These are phyloP conservation scores for Acyrthosiphon pisum DNA, from an alignment of 1,140 invertebrate genomes.

Conservation along the genomic window DNA sequence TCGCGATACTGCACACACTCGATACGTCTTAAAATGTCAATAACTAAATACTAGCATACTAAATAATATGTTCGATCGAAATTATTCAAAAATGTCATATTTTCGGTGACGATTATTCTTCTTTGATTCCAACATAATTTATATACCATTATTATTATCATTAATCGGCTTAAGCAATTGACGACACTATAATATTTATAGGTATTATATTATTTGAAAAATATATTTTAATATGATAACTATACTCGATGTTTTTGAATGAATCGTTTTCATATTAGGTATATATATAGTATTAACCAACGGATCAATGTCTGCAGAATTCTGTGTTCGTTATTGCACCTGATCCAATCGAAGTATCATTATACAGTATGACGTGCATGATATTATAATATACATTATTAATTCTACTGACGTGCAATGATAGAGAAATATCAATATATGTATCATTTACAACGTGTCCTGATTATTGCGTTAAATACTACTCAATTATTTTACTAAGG, in stretches of 20 bases:
- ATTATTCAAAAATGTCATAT: too few relatives aligned
- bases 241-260: not conserved
- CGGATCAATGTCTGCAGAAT: not conserved
- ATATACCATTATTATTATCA: too few relatives aligned
- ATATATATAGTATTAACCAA: not conserved
- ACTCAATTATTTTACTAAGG: too few relatives aligned
- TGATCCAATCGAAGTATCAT: not conserved
- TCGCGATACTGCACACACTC: not conserved
- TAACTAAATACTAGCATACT: not conserved
- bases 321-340: not conserved
- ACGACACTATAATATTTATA: too few relatives aligned
- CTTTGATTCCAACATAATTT: too few relatives aligned
- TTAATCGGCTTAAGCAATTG: too few relatives aligned
- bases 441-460: not conserved
- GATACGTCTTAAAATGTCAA: not conserved
- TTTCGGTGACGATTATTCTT: too few relatives aligned
- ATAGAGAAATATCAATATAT: not conserved
- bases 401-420: not conserved
- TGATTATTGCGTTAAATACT: not conserved
- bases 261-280: not conserved
- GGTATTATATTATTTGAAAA: too few relatives aligned
- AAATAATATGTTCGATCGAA: too few relatives aligned
- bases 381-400: not conserved
- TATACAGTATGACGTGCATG: not conserved
- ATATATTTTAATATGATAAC: not conserved